A percentile compares a stretch with the other conserved stretches of the same genome.
Evolutionary conservation across 2,888 invertebrate genomes (phyloP).

Genomic region (Scaptodrosophila latifasciaeformis): DNA sequence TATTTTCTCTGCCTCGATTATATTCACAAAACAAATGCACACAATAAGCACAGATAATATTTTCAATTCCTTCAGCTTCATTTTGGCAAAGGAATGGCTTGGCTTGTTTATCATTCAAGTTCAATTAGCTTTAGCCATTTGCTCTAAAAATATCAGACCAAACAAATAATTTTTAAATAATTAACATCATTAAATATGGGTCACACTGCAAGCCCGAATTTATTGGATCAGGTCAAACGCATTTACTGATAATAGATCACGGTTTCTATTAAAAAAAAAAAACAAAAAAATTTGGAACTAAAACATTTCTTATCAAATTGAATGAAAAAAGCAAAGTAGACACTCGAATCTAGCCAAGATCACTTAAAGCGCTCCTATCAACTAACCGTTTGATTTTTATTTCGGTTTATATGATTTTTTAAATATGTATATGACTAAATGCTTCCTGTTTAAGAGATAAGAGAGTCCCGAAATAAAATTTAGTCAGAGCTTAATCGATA

Average conservation of each 20-base stretch:
- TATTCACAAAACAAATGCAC: not conserved
- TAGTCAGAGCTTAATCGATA: constrained; percentile 1
- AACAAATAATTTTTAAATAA: not conserved
- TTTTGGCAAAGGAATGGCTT: not conserved
- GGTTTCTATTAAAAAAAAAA: too few relatives aligned
- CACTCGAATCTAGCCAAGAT: too few relatives aligned
- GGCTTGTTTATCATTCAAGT: not conserved
- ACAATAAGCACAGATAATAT: not conserved
- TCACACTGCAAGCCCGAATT: not conserved
- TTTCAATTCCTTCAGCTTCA: not conserved
- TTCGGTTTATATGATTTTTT: not conserved
- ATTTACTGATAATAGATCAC: not conserved
- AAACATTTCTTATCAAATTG: not conserved
- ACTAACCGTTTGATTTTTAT: constrained; percentile 4
- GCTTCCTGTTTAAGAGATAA: constrained; percentile 1
- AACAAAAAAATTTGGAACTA: not conserved
- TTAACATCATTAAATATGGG: not conserved
- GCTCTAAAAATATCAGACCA: not conserved
- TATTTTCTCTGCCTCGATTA: constrained; percentile 2
- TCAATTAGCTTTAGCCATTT: not conserved
- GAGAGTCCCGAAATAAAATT: constrained; percentile 4
- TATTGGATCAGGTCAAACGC: not conserved
- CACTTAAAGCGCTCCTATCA: constrained; percentile 7
- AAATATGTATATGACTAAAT: not conserved
- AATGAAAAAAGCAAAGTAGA: not conserved